Base-by-base conservation (phyloP, 2,797 vertebrate species). In the Neoniphon sammara region DNA sequence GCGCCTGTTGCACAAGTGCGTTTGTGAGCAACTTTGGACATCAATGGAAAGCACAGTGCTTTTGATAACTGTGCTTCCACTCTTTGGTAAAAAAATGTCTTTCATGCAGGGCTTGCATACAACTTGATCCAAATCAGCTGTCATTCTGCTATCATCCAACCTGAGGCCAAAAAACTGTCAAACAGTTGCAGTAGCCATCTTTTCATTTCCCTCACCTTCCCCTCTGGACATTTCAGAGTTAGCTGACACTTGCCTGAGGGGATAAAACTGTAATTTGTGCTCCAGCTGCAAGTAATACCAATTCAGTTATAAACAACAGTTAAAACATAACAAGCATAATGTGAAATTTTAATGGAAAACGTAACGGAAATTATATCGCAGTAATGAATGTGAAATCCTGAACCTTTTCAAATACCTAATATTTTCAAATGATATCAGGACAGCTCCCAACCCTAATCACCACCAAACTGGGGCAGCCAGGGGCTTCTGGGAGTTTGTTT, bases 311-410 rank as follows among this genome's bases (percentile, higher is more conserved):
- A 77, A 50, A 85, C 75, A 15, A 27, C 55, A 82, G 81, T 89
- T 87, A 84, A 87, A 88, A 87, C 84, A 85, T 70, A 81, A 75
- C 73, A 67, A 58, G 70, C 67, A 76, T 77, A 75, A 85, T 85
- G 71, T 82, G 82, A 75, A 74, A 77, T 68, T 78, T 75, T 84
- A 80, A 83, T 86, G 81, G 79, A 75, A 89, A 74, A 76, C 73
- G 63, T 85, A 87, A 72, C 36, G 27, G 70, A 55, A 7, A 66
- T 21, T 70, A 85, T 77, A 72, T 58, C 55, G 21, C 23, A 66
- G 49, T 23, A 5, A 59, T 54, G 47, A 71, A 74, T 44, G 14
- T 44, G 14, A 44, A 4, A 44, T 15, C 39, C 23, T 39, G 46
- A 72, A 57, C 27, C 14, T 47, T 61, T 66, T 59, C 31, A 69